These are phyloP conservation scores for Heliconius charithonia DNA, from an alignment of 2,888 invertebrate species.

Conservation along the genomic window DNA sequence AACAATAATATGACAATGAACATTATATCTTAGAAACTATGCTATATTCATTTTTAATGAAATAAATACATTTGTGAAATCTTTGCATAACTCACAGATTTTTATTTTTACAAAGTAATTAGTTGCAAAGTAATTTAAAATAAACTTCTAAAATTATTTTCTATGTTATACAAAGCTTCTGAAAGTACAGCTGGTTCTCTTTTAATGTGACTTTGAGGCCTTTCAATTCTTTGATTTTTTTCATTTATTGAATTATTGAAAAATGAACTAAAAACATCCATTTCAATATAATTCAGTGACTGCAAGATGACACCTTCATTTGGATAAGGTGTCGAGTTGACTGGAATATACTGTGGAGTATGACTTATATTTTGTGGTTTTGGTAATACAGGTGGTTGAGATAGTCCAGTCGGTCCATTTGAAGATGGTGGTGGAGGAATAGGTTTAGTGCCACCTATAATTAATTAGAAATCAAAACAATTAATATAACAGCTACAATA, in stretches of 20 bases:
- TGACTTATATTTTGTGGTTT: conserved; percentile 49
- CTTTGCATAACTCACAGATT: conserved; percentile 36
- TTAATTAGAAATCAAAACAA: background rate
- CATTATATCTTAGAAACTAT: conserved; percentile 32
- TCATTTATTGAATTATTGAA: conserved; percentile 58
- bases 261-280: conserved; percentile 77
- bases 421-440: conserved; percentile 43
- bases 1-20: conserved; percentile 31
- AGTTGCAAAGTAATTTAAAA: conserved; percentile 64
- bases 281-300: conserved; percentile 79
- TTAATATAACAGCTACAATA: background rate
- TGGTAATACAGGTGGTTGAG: conserved; percentile 48
- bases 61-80: conserved; percentile 48
- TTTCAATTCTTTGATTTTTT: conserved; percentile 52
- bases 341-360: conserved; percentile 49
- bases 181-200: conserved; percentile 68
- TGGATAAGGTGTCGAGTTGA: conserved; percentile 70
- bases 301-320: conserved; percentile 74
- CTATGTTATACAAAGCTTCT: conserved; percentile 70
- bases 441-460: conserved; percentile 64
- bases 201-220: conserved; percentile 52
- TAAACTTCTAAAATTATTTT: conserved; percentile 76
- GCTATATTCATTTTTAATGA: conserved; percentile 40
- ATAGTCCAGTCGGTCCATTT: conserved; percentile 46
- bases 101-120: background rate